Evolutionary conservation across 1,140 invertebrate genomes (phyloP), one percentile per base, ranked within the genome.

Genomic region (Drosophila fuyamai): DNA sequence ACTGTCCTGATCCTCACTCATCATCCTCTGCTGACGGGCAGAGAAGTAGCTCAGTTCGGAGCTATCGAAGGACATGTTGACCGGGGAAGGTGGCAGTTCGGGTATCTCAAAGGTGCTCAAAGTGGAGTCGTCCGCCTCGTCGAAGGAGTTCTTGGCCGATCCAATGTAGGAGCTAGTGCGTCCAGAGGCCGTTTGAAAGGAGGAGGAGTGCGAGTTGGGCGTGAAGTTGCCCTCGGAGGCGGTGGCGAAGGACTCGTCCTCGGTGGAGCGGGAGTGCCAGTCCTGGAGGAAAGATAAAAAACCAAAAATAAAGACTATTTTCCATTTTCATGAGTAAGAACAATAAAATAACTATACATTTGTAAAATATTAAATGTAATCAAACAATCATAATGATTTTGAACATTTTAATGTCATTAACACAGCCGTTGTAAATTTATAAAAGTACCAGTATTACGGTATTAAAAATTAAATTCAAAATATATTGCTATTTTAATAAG

Each of bases 191-290:
- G 95, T 94, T 4, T 95, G 95, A 54, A 95, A 94, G 77, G 95
- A 95, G 36, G 95, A 95, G 14, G 95, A 95, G 7, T 95, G 95
- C 67, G 94, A 94, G 23, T 94, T 94, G 27, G 94, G 94, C 55
- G 93, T 94, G 7, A 91, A 93, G 8, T 95, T 95, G 68, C 94
- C 95, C 76, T 96, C 95, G 1, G 95, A 95, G n/a, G 95, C 95
- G 6, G 95, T 95, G 29, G 94, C 81, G 92, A 95, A 96, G 75
- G 95, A 95, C 51, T 95, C 95, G 55, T 94, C 93, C 57, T 92
- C 92, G 5, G 92, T 92, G 5, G 93, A 93, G 47, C 81, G 89
- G 5, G 91, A 92, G 5, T 90, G 92, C 91, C 90, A 92, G 60
- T 93, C 93, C 29, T 32, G 29, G 29, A 32, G 6, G 2, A 32